Evolutionary conservation across 2,113 vertebrate genomes (phyloP), one percentile per base, ranked within the genome.

Genomic region (Sceloporus tristichus): DNA sequence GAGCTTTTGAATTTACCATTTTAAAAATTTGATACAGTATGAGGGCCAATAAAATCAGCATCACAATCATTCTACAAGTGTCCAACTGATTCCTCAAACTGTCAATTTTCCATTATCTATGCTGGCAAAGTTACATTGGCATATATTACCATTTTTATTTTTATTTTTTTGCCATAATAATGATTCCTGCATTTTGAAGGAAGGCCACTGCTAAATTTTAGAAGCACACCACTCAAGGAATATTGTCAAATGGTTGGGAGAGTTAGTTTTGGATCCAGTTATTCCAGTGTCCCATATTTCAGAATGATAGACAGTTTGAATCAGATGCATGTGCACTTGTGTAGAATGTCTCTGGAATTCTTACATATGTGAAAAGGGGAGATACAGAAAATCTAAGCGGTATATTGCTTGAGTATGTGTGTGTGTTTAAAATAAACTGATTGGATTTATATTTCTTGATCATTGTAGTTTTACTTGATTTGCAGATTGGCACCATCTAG

Each of bases 401-500:
- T 34, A 56, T 25, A 9, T 25, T 48, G 6, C 48, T 29, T 29
- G 48, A n/a, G 25, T 29, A 9, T 70, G 2, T 70, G 42, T 83
- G 40, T 38, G 42, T 48, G 48, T 48, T 6, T 48, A 48, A 23
- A 66, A 71, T 2, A 71, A 27, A 29, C 10, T 27, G 68, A 71
- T 29, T 27, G 56, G 56, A 34, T 40, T 86, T 1, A 34, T 23
- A 53, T 1, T 48, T 74, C 59, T 4, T 0, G 42, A 48, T 10
- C 18, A 8, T 18, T 19, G 54, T 42, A 0, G 3, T 1, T 68
- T 2, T 62, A 14, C 42, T 62, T 80, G 27, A 85, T 75, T 90
- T 92, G 79, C 86, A 85, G 4, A 85, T 89, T 70, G 65, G 10
- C 1, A 78, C 82, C 77, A 91, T 14, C 42, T 78, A 66, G 59